phyloP scores from a whole-genome alignment of 2,888 invertebrate genomes.

The Diaphora mendica region DNA sequence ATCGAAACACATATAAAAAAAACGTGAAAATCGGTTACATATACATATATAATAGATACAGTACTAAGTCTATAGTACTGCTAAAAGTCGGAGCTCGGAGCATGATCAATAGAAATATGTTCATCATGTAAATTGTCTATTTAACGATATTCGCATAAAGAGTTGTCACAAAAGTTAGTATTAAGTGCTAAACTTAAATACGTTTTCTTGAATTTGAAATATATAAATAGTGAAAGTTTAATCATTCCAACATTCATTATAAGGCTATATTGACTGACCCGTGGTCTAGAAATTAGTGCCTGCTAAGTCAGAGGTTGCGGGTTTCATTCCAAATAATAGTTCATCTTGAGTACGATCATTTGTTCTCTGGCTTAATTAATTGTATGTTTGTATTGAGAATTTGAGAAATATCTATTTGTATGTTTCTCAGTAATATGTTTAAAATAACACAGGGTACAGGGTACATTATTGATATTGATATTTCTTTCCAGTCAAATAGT shows the following conservation, averaged over 20 bases:
- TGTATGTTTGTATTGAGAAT: background rate
- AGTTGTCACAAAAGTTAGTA: background rate
- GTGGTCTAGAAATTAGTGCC: background rate
- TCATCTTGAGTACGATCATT: too few species aligned
- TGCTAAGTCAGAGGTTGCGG: background rate
- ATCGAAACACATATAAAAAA: too few species aligned
- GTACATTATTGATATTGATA: too few species aligned
- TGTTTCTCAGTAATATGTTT: background rate
- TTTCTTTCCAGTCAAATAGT: too few species aligned
- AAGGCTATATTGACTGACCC: background rate
- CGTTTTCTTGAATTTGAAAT: background rate
- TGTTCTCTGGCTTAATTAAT: too few species aligned
- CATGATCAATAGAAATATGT: too few species aligned
- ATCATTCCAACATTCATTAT: background rate
- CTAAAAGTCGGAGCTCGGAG: too few species aligned
- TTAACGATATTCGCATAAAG: background rate
- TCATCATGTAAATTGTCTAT: background rate
- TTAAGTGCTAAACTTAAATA: background rate
- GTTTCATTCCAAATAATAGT: background rate
- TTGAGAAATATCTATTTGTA: background rate
- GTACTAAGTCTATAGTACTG: too few species aligned
- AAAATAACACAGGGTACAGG: too few species aligned
- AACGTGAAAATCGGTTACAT: too few species aligned
- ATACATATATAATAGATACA: too few species aligned
- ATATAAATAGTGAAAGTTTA: background rate